Conservation (phyloP, 2,888 invertebrate species). For the Sinelater perroti region DNA sequence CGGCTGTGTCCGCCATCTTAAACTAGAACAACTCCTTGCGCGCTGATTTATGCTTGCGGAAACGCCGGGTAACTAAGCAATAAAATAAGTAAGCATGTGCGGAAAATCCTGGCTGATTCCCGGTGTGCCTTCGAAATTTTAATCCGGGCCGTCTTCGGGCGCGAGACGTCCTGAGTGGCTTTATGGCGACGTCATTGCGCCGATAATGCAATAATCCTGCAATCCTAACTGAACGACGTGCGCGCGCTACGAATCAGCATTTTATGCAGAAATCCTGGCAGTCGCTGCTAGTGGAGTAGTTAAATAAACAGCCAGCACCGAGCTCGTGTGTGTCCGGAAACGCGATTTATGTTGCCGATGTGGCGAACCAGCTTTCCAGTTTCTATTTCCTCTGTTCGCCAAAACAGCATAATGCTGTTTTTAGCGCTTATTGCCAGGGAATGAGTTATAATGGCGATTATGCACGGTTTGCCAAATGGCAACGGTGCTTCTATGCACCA, state of each 20-base stretch:
- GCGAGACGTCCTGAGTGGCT: not conserved
- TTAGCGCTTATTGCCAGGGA: slow-evolving; percentile 9
- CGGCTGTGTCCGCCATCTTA: slow-evolving; percentile 31
- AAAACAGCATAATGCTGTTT: slow-evolving; percentile 1
- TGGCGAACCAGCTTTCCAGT: slow-evolving; percentile 13
- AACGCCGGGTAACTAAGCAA: slow-evolving; percentile 16
- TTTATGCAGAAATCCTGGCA: slow-evolving; percentile 6
- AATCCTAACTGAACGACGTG: not conserved
- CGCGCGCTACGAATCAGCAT: not conserved
- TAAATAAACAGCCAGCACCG: slow-evolving; percentile 9
- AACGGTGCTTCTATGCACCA: too few relatives aligned
- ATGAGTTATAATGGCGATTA: too few relatives aligned
- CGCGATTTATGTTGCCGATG: not conserved
- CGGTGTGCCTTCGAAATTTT: not conserved
- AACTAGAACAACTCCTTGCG: slow-evolving; percentile 29
- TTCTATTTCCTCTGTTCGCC: slow-evolving; percentile 3
- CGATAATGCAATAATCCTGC: not conserved
- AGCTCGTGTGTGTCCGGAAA: slow-evolving; percentile 11
- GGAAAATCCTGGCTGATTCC: slow-evolving; percentile 7
- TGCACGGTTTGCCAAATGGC: slow-evolving; percentile 11
- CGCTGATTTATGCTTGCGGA: slow-evolving; percentile 23
- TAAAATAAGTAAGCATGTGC: slow-evolving; percentile 21
- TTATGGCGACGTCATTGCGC: not conserved
- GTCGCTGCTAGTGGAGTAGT: slow-evolving; percentile 4
- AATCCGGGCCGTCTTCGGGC: not conserved